Base-by-base conservation (phyloP, 2,113 vertebrate species). In the Fulica atra region DNA sequence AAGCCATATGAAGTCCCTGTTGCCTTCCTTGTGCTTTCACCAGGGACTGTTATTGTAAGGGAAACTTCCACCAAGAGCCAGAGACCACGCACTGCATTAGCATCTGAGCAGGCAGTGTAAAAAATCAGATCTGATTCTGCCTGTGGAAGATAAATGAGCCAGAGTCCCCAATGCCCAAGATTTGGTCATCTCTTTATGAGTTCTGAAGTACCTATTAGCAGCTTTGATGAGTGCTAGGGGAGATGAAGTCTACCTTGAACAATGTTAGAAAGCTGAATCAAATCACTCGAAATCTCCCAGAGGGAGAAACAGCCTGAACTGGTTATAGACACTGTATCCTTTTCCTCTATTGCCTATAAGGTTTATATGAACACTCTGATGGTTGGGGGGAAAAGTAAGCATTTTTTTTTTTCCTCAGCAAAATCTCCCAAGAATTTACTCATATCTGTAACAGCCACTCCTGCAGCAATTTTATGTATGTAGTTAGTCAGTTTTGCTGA, bases 181-280 rank as follows among this genome's bases (percentile, higher is more conserved):
- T 98, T 97, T 98, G 98, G 98, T 97, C 98, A 98, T 98, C 97
- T 97, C 97, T 98, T 98, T 98, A 98, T 98, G 98, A 98, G 98
- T 97, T 98, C 98, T 98, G 98, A 98, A 98, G 98, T 97, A 98
- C 97, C 98, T 98, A 98, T 98, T 98, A 98, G 98, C 97, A 97
- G 97, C 96, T 97, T 97, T 98, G 98, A 98, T 98, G 98, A 98
- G 97, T 97, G 97, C 98, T 98, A 87, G 96, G 98, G 97, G 98
- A 98, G 97, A 98, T 98, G 97, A 98, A 98, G 98, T 97, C 98
- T 97, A 98, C 96, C 98, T 98, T 90, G 98, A 98, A 98, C 98
- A 98, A 98, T 74, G 96, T 98, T 98, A 98, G 98, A 97, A 88
- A 81, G 95, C 98, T 97, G 97, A 98, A 98, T 98, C 98, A 97